Evolutionary conservation across 2,888 invertebrate genomes (phyloP), one percentile per base, ranked within the genome.

Genomic region (Apodemia zela): DNA sequence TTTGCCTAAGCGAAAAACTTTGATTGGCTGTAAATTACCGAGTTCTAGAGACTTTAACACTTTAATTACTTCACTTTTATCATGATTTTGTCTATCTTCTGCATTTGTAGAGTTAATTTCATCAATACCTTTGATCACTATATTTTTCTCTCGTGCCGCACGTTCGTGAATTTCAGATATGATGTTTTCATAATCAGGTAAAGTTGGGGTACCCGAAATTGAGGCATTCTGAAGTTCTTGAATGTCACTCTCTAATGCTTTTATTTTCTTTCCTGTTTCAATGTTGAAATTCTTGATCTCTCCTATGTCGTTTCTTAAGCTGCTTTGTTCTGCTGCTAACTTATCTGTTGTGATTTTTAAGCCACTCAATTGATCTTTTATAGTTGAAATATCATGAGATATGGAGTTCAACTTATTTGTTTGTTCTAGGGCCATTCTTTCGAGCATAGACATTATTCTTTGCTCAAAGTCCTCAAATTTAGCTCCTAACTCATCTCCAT

Each of bases 361-460:
- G 45, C 45, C 45, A n/a, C n/a, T n/a, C 13, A 45, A 45, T 45
- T 45, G 45, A n/a, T 45, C n/a, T 45, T 45, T 45, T n/a, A 45
- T 45, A 45, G 13, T 45, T 10, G 5, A 10, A 11, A 35, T 11
- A 35, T 35, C 35, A 10, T 35, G 10, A 35, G 35, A 35, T 35
- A 35, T 35, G 0, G 35, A 35, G 3, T 35, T 35, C 35, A 35
- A 11, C 11, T 35, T 35, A 10, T 35, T 2, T 35, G 35, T 10
- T 11, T 35, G 35, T 35, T 10, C 11, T 35, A 11, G 29, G 8
- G 35, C 35, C 35, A 35, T 35, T 10, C 35, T 11, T 35, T 8
- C 8, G 8, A 35, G 11, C 35, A 11, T 35, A 10, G 10, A 35
- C 35, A 35, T 35, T 10, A 35, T 35, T 35, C 11, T 35, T 35